These are phyloP conservation scores for Sinotaia quadrata DNA, from an alignment of 2,888 invertebrate genomes.

Conservation along the genomic window DNA sequence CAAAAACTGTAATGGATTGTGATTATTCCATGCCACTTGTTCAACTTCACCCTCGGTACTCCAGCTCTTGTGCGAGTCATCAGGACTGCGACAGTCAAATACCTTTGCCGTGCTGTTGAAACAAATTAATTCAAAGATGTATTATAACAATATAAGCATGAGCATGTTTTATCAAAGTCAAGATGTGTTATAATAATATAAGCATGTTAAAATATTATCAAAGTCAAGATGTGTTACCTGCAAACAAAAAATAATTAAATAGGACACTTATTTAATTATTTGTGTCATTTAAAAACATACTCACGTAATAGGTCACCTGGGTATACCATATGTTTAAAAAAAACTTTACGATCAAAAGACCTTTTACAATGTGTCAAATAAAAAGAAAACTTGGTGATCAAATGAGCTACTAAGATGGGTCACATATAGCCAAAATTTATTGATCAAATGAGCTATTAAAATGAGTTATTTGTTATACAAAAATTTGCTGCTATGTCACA, in stretches of 20 bases:
- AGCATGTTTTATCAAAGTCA: background rate
- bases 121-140: background rate
- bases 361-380: no score
- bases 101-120: conserved; percentile 79
- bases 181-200: no score
- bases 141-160: background rate
- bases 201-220: no score
- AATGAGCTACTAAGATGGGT: conserved; percentile 87
- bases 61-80: conserved; percentile 80
- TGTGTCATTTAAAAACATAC: no score
- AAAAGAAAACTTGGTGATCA: conserved; percentile 78
- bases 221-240: no score
- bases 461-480: no score
- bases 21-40: conserved; percentile 86
- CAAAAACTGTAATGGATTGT: conserved; percentile 84
- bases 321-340: no score
- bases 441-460: conserved; percentile 88
- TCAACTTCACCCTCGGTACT: conserved; percentile 86
- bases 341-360: no score
- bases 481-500: no score
- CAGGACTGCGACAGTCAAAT: conserved; percentile 83
- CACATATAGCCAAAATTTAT: conserved; percentile 65
- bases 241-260: no score
- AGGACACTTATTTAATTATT: no score
- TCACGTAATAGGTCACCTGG: no score